These are phyloP conservation scores for Pedetes capensis DNA, from an alignment of 2,113 vertebrate genomes.

Conservation along the genomic window DNA sequence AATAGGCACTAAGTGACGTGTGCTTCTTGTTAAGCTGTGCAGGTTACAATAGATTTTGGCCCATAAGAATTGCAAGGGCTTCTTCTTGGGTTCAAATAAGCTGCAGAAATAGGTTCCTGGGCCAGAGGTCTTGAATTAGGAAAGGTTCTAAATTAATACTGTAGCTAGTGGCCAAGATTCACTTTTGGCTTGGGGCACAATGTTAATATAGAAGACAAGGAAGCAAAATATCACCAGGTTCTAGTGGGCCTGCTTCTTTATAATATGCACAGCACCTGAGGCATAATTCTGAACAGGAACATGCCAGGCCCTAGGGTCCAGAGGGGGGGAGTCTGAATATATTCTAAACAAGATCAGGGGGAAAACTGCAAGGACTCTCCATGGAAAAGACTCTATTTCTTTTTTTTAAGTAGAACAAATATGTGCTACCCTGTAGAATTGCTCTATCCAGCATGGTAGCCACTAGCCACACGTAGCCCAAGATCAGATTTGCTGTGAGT, in stretches of 20 bases:
- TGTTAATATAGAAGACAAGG: not conserved
- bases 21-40: not conserved
- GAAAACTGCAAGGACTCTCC: not conserved
- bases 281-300: not conserved
- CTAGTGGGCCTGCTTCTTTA: not conserved
- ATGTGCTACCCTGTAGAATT: not conserved
- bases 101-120: not conserved
- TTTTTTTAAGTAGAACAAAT: not conserved
- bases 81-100: slow-evolving; percentile 26
- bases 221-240: not conserved
- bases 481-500: not conserved
- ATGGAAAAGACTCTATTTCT: not conserved
- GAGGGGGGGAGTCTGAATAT: not conserved
- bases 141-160: not conserved
- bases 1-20: not conserved
- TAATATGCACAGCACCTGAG: not conserved
- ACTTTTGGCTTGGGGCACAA: not conserved
- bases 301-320: too few species aligned
- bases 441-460: not conserved
- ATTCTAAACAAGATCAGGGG: not conserved
- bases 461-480: not conserved
- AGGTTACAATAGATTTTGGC: not conserved
- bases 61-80: not conserved
- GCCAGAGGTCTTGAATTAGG: not conserved
- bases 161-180: not conserved